Base-by-base conservation (phyloP, 1,140 invertebrate species). In the Nomia melanderi region DNA sequence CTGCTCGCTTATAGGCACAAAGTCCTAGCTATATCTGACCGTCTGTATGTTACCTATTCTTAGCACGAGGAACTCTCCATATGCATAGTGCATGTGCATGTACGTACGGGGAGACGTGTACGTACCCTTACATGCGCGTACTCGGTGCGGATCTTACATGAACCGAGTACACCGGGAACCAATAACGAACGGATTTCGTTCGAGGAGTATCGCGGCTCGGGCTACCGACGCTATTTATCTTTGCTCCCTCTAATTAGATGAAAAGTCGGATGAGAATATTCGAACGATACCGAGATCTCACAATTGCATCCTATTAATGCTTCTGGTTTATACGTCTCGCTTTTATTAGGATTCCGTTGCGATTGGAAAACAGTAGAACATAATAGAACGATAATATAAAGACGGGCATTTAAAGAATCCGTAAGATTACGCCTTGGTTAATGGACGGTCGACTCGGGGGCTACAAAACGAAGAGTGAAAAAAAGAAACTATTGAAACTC, bases 41-140 rank as follows among this genome's bases (percentile, higher is more conserved):
- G 86, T 86, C 87, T 89, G 86, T 88, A 83, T 80, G 82, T 84
- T 82, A 82, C 88, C 87, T 90, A 90, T 90, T 90, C 89, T 90
- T 89, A 89, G 88, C 87, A 81, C 77, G 85, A 84, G 77, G 70
- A 83, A 81, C 82, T 84, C 82, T 84, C 83, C 83, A 81, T 84
- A 84, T 84, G 83, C 80, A 85, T 85, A 76, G 72, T 75, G 79
- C 77, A 83, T 77, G 72, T 76, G 57, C 65, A 72, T 79, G 78
- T 67, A 69, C 50, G 67, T 65, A 77, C 47, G 47, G 66, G 53
- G 66, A 62, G 56, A 60, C 67, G 69, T 73, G 36, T 63, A 69
- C 44, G 64, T 29, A 66, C 71, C 56, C 44, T 75, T 82, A 79
- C 76, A 69, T 70, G 36, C 27, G 65, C 70, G 60, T 69, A 59